Conservation (phyloP, 2,797 vertebrate species). For the Siniperca obscura region DNA sequence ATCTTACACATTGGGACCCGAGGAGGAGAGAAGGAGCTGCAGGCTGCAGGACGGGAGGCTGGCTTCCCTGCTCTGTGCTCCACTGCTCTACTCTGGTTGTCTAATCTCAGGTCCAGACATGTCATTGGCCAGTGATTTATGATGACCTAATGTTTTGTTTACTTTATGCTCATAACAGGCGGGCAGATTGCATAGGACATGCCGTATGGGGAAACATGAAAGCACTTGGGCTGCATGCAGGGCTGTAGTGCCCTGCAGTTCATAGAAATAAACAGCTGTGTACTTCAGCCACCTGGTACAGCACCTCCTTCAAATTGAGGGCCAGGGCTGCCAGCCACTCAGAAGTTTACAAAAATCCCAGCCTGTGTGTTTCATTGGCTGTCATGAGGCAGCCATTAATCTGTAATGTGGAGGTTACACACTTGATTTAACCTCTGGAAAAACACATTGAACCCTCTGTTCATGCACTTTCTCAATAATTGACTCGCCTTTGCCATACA, state of each 20-base stretch:
- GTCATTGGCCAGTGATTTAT: conserved; percentile 81
- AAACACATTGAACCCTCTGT: conserved; percentile 59
- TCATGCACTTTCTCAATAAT: conserved; percentile 70
- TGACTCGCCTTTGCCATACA: conserved; percentile 48
- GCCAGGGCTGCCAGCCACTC: conserved; percentile 43
- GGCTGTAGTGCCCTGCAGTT: conserved; percentile 65
- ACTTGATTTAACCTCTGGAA: conserved; percentile 67
- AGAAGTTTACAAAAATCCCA: conserved; percentile 59
- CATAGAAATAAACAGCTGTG: conserved; percentile 75
- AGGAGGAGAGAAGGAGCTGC: conserved; percentile 74
- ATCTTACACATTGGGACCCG: conserved; percentile 86
- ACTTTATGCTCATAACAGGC: conserved; percentile 82
- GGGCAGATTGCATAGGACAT: conserved; percentile 72
- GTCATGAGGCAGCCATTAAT: conserved; percentile 65
- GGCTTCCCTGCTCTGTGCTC: conserved; percentile 48
- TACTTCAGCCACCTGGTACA: conserved; percentile 74
- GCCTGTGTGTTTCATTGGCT: conserved; percentile 56
- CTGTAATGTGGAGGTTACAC: conserved; percentile 53
- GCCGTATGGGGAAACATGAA: conserved; percentile 80
- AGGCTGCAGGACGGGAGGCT: conserved; percentile 58
- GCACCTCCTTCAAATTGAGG: conserved; percentile 50
- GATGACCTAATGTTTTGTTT: conserved; percentile 87
- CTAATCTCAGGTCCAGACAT: conserved; percentile 76
- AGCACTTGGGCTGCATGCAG: conserved; percentile 64
- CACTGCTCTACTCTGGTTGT: conserved; percentile 58